Conservation (phyloP, 2,113 vertebrate species). For the Takifugu bimaculatus region DNA sequence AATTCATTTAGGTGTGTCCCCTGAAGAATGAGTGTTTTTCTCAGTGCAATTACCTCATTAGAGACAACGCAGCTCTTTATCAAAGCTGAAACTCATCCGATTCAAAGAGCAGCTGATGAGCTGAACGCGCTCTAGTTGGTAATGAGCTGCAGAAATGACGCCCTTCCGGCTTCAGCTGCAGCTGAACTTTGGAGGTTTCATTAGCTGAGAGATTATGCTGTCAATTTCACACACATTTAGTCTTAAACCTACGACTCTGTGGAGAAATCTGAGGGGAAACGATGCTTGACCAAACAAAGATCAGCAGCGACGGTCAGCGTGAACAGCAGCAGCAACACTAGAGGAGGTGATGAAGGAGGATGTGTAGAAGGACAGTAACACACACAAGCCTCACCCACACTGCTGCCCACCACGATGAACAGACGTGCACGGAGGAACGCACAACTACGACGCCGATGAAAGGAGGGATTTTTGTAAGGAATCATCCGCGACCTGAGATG, state of each 20-base stretch:
- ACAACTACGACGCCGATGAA: background rate
- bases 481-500: conserved; percentile 49
- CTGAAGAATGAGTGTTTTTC: background rate
- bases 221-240: conserved; percentile 19
- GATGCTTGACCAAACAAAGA: conserved; percentile 59
- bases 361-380: conserved; percentile 42
- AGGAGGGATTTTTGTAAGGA: conserved; percentile 30
- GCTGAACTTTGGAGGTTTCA: too few species aligned
- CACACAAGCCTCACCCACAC: conserved; percentile 1
- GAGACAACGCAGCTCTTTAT: conserved; percentile 12
- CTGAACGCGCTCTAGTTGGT: too few species aligned
- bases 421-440: background rate
- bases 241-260: conserved; percentile 16
- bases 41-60: background rate
- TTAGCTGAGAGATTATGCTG: background rate
- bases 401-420: too few species aligned
- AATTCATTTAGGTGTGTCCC: conserved; percentile 23
- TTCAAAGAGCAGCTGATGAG: conserved; percentile 15
- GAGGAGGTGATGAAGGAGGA: conserved; percentile 22
- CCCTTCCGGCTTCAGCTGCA: too few species aligned
- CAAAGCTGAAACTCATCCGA: conserved; percentile 5
- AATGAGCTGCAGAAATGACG: too few species aligned
- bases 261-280: conserved; percentile 28
- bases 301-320: conserved; percentile 36
- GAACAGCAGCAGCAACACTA: conserved; percentile 31